These are phyloP conservation scores for Drosophila willistoni DNA, from an alignment of 1,140 invertebrate species.

Conservation along the genomic window DNA sequence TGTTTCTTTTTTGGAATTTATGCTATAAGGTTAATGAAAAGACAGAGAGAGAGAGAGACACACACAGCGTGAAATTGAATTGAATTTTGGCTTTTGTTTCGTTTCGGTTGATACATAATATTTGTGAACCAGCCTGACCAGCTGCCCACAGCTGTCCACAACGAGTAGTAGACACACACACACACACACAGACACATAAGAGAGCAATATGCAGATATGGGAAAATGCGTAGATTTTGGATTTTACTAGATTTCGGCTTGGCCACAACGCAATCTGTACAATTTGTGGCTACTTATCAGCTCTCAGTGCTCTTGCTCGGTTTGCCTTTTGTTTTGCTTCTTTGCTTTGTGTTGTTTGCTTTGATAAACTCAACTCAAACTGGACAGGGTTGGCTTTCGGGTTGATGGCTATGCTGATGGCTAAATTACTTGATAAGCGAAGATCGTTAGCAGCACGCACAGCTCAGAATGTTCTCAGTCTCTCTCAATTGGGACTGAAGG, in stretches of 20 bases:
- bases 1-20: conserved; percentile 53
- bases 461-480: conserved; percentile 1
- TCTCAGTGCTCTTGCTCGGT: not conserved
- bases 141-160: conserved; percentile 11
- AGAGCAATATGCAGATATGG: not conserved
- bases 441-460: conserved; percentile 13
- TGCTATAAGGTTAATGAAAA: conserved; percentile 60
- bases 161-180: not conserved
- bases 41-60: not conserved
- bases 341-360: not conserved
- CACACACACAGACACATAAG: not conserved
- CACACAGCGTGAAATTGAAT: conserved; percentile 64
- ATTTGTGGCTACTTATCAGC: conserved; percentile 1
- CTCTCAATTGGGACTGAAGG: conserved; percentile 71
- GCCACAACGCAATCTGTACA: conserved; percentile 2
- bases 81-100: conserved; percentile 54
- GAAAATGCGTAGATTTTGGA: conserved; percentile 10
- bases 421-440: conserved; percentile 12
- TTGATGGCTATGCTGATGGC: conserved; percentile 23
- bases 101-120: conserved; percentile 25
- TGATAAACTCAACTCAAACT: conserved; percentile 6
- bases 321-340: conserved; percentile 6
- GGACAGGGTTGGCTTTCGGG: not conserved
- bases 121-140: conserved; percentile 8
- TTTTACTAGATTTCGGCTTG: not conserved